Percentiles rank a stretch among this genome's conserved stretches.
These are phyloP conservation scores for Xerus rutilus DNA, from an alignment of 2,797 vertebrate species.

Conservation along the genomic window DNA sequence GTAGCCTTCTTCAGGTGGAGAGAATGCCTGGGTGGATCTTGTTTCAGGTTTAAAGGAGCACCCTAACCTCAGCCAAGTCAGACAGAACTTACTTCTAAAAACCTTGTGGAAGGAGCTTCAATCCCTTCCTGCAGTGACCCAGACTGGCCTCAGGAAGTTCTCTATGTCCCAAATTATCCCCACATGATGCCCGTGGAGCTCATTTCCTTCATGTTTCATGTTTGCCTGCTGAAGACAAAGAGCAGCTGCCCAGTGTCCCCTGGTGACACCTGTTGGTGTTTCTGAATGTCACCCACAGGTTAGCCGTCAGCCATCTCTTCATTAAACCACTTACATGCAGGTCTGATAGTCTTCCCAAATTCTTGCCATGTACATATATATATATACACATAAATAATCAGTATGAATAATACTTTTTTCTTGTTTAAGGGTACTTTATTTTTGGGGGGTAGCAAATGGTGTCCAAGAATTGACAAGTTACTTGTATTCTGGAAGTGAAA, in stretches of 20 bases:
- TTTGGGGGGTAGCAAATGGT: not conserved
- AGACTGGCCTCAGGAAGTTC: slow-evolving; percentile 57
- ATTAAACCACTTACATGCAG: not conserved
- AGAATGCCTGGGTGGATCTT: not conserved
- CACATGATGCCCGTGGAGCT: slow-evolving; percentile 25
- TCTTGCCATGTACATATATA: not conserved
- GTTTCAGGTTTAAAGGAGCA: not conserved
- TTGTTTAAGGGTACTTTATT: not conserved
- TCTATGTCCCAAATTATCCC: slow-evolving; percentile 72
- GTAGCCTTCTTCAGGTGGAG: rapidly evolving
- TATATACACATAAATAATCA: not conserved
- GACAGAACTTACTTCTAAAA: slow-evolving; percentile 56
- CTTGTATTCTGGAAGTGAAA: not conserved
- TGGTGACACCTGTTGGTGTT: not conserved
- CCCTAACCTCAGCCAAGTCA: not conserved
- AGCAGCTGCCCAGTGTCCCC: slow-evolving; percentile 56
- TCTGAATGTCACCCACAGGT: not conserved
- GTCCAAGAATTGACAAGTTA: not conserved
- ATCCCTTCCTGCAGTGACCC: slow-evolving; percentile 15
- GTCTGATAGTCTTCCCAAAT: not conserved
- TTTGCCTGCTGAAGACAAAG: not conserved
- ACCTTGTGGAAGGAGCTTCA: not conserved
- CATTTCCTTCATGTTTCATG: slow-evolving; percentile 9
- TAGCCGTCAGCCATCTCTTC: slow-evolving; percentile 25
- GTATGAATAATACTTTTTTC: not conserved